Conservation (phyloP, 2,113 vertebrate genomes). For the Heteronetta atricapilla region DNA sequence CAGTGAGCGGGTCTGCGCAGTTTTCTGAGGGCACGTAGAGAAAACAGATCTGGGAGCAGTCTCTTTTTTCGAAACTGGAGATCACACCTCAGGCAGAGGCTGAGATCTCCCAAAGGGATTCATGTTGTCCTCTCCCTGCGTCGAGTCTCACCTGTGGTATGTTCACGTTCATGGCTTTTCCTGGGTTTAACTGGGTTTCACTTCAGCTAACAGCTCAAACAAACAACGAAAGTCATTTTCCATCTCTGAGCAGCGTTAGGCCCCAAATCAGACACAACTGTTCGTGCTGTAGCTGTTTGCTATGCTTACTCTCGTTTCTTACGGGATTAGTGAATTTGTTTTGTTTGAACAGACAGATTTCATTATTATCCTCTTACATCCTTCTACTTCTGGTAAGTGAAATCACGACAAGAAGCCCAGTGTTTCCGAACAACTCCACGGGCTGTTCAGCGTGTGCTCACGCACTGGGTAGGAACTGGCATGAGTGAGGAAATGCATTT, state of each 20-base stretch:
- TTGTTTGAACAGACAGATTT: not conserved
- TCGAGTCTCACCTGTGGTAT: not conserved
- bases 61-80: too few relatives aligned
- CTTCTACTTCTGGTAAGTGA: not conserved
- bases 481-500: not conserved
- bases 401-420: fast-evolving
- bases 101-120: not conserved
- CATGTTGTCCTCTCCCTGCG: not conserved
- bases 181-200: not conserved
- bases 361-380: not conserved
- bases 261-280: not conserved
- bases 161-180: not conserved
- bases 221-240: not conserved
- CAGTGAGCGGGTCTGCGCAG: not conserved
- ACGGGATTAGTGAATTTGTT: not conserved
- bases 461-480: not conserved
- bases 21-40: not conserved
- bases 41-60: not conserved
- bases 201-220: not conserved
- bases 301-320: not conserved
- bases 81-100: not conserved
- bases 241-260: not conserved
- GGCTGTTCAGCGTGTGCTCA: not conserved
- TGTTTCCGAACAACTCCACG: not conserved
- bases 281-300: not conserved